Conservation (phyloP, 64 coral and sea anemone genomes). For the Anthopleura sola region DNA sequence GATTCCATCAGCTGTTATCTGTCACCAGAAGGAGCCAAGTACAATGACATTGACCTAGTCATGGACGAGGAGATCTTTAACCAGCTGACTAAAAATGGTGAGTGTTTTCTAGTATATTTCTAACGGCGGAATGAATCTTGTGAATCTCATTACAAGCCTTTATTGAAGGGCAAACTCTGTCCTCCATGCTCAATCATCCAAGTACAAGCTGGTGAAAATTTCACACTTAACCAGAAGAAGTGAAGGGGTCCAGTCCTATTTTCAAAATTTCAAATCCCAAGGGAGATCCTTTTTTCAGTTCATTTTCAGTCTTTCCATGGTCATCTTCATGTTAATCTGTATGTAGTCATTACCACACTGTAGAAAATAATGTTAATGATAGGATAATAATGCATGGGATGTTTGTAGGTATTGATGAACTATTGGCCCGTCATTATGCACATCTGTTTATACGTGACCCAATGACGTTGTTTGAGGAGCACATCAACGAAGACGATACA, state of each 20-base stretch:
- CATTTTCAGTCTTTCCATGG: too few species aligned
- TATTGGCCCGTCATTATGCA: slow-evolving; percentile 84
- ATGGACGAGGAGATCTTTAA: slow-evolving; percentile 83
- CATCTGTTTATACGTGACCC: slow-evolving; percentile 95
- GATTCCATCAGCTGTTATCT: slow-evolving; percentile 97
- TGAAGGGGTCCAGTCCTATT: too few species aligned
- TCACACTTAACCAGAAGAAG: too few species aligned
- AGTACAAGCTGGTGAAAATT: too few species aligned
- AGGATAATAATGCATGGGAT: not conserved
- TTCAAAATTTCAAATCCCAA: too few species aligned
- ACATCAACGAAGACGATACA: slow-evolving; percentile 82
- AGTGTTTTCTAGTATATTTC: not conserved
- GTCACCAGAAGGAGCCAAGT: slow-evolving; percentile 76
- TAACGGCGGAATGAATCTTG: not conserved
- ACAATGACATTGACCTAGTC: slow-evolving; percentile 78
- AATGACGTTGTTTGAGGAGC: slow-evolving; percentile 76
- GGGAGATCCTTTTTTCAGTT: too few species aligned
- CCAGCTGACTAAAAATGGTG: slow-evolving; percentile 65
- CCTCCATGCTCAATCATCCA: too few species aligned
- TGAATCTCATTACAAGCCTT: too few species aligned
- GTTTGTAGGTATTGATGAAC: slow-evolving; percentile 71
- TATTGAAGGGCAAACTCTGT: too few species aligned
- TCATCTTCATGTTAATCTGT: too few species aligned
- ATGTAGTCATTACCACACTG: too few species aligned
- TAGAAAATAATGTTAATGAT: too few species aligned